Evolutionary conservation across 2,888 invertebrate species (phyloP), one percentile per base, ranked within the genome.

Genomic region (Epirrita christyi): DNA sequence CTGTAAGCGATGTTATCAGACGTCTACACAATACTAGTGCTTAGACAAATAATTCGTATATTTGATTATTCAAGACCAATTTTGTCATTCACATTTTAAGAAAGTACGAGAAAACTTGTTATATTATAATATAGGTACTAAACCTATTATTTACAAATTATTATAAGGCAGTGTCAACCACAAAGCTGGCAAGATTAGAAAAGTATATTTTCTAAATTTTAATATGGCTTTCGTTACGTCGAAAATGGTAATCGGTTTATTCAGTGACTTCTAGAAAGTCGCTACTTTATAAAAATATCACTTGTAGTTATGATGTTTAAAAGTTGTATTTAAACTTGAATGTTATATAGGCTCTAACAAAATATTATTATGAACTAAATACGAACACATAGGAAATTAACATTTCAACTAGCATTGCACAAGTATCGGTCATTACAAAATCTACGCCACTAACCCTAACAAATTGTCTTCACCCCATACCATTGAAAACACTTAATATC

Each of bases 181-280:
- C 85, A 68, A 86, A 88, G 85, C 90, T 92, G 92, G 92, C 92
- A 92, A 92, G 92, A 92, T 88, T 81, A 85, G 85, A 86, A 87
- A 86, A 85, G 71, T 55, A 75, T 76, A 79, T 83, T 85, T 83
- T 86, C 89, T 90, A 91, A 89, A 83, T 86, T 86, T 85, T 85
- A 89, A 89, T 91, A 92, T 92, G 92, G 91, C 92, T 90, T 84
- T 82, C 81, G 83, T 84, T 77, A 82, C 78, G 78, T 76, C 77
- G 78, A 80, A 82, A 83, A 80, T 82, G 81, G 83, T 81, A 81
- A 83, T 81, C 62, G 62, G 63, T 56, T 60, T 48, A 57, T 49
- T 62, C 49, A 57, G 59, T 56, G 46, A 53, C 58, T 61, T 52
- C 14, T 48, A 50, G 38, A 53, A 55, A 56, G 48, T 50, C 44